phyloP scores from a whole-genome alignment of 2,113 vertebrate genomes.

The Chaenocephalus aceratus region DNA sequence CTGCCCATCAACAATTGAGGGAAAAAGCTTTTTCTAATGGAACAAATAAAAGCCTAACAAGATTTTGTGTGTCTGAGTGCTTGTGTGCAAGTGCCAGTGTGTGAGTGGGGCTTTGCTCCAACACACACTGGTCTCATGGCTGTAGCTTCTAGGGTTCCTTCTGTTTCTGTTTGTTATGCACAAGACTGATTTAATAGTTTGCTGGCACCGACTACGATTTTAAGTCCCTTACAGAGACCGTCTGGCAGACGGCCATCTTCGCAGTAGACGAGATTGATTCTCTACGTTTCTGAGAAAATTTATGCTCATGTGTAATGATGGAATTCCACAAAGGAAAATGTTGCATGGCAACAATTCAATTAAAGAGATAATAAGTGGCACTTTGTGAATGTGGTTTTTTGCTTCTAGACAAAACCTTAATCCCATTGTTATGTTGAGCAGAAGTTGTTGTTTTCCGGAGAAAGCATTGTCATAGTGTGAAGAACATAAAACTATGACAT shows the following conservation, averaged over 20 bases:
- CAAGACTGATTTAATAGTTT: conserved; percentile 47
- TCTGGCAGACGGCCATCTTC: conserved; percentile 43
- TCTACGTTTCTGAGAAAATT: conserved; percentile 47
- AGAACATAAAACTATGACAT: background rate
- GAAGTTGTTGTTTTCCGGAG: conserved; percentile 27
- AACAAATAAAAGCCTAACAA: conserved; percentile 63
- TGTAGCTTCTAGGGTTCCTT: conserved; percentile 34
- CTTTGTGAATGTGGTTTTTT: conserved; percentile 17
- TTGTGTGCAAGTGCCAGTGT: conserved; percentile 1
- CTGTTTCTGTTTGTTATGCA: conserved; percentile 35
- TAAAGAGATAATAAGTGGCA: conserved; percentile 38
- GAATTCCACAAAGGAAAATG: conserved; percentile 54
- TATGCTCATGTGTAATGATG: conserved; percentile 43
- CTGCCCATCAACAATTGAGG: conserved; percentile 42
- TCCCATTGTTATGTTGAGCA: conserved; percentile 23
- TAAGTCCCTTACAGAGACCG: conserved; percentile 18
- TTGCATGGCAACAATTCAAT: conserved; percentile 67
- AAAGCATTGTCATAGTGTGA: background rate
- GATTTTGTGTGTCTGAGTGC: conserved; percentile 11
- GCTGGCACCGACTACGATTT: conserved; percentile 28
- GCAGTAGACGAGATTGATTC: conserved; percentile 37
- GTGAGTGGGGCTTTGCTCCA: conserved; percentile 33
- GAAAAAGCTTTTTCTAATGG: conserved; percentile 67
- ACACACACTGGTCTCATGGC: conserved; percentile 28
- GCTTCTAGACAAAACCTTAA: conserved; percentile 38